Percentiles rank a stretch among this genome's conserved stretches.
Evolutionary conservation across 2,888 invertebrate genomes (phyloP).

Genomic region (Aromia moschata): DNA sequence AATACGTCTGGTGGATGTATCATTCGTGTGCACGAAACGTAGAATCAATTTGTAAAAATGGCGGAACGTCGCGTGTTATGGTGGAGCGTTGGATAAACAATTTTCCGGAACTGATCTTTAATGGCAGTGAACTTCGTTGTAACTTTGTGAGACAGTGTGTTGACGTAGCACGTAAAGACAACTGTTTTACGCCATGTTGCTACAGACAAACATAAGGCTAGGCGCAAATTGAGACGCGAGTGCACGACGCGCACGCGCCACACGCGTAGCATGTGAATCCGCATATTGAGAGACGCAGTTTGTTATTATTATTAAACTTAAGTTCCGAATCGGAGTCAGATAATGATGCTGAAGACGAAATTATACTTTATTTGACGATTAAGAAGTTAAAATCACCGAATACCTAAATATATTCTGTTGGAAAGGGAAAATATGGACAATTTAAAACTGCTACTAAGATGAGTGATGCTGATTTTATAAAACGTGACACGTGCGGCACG

Average conservation of each 20-base stretch:
- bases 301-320: slow-evolving; percentile 13
- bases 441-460: background rate
- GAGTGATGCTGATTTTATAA: background rate
- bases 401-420: background rate
- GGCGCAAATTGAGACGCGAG: background rate
- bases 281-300: background rate
- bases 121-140: too few species aligned
- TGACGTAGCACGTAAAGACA: too few species aligned
- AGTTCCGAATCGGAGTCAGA: slow-evolving; percentile 17
- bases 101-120: too few species aligned
- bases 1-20: too few species aligned
- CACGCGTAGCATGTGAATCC: too few species aligned
- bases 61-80: too few species aligned
- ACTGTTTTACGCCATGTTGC: too few species aligned
- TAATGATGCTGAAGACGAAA: background rate
- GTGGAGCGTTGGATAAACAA: too few species aligned
- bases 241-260: background rate
- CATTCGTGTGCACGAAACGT: too few species aligned
- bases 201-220: too few species aligned
- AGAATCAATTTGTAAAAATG: too few species aligned
- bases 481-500: background rate
- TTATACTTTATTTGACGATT: slow-evolving; percentile 1
- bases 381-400: slow-evolving; percentile 11
- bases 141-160: too few species aligned
- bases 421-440: background rate